Conservation (phyloP, 2,113 vertebrate species). For the Pampusana beccarii region DNA sequence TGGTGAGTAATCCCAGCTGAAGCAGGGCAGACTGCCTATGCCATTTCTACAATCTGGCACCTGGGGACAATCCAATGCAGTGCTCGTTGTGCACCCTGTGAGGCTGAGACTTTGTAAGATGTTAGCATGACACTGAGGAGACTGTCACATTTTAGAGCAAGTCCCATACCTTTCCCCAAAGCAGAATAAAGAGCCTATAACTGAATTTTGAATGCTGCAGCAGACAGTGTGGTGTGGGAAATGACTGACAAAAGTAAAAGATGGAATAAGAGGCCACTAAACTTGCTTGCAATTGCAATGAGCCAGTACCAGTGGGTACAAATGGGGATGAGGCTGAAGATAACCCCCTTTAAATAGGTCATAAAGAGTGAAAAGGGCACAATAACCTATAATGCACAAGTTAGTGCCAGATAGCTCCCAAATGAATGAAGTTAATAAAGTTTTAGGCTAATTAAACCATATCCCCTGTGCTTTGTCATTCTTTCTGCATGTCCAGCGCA, state of each 20-base stretch:
- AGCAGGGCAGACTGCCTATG: not conserved
- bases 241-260: not conserved
- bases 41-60: not conserved
- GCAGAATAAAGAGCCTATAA: not conserved
- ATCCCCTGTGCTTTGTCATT: constrained; percentile 24
- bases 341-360: not conserved
- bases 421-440: constrained; percentile 26
- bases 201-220: not conserved
- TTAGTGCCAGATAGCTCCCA: not conserved
- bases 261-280: not conserved
- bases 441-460: constrained; percentile 37
- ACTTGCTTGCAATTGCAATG: not conserved
- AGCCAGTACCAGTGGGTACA: not conserved
- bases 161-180: not conserved
- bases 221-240: not conserved
- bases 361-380: not conserved
- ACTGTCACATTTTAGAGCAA: not conserved
- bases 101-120: not conserved
- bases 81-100: not conserved
- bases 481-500: not conserved
- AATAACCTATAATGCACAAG: not conserved
- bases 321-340: not conserved
- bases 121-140: not conserved
- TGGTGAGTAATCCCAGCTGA: not conserved
- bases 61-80: not conserved